Evolutionary conservation across 2,113 vertebrate genomes (phyloP).

Genomic region (Phalacrocorax aristotelis): DNA sequence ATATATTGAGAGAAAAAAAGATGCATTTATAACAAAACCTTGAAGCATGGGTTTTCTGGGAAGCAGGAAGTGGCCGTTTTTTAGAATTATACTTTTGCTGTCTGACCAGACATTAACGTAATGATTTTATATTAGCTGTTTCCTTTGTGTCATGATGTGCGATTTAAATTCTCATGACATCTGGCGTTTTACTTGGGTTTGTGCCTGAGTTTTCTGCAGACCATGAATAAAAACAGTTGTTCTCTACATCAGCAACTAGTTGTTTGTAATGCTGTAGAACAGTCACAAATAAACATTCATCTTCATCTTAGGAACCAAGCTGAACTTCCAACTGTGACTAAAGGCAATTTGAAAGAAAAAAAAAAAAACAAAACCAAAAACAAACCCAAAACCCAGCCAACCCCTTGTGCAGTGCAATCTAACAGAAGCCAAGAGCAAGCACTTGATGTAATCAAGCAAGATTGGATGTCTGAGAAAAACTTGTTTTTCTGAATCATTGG

Average conservation of each 20-base stretch:
- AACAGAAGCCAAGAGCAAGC: background rate
- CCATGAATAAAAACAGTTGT: background rate
- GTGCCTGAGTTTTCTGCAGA: background rate
- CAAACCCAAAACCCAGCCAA: no score
- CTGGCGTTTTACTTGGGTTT: slow-evolving; percentile 6
- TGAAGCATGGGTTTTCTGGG: background rate
- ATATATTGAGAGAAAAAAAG: background rate
- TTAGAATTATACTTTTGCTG: background rate
- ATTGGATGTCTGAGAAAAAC: background rate
- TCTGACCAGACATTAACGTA: background rate
- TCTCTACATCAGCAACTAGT: background rate
- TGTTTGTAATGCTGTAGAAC: background rate
- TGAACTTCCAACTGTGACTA: background rate
- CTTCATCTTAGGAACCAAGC: background rate
- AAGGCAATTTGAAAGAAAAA: background rate
- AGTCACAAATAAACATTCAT: background rate
- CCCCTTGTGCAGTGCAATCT: background rate
- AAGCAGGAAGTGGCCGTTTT: background rate
- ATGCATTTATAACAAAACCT: background rate
- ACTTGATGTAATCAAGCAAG: background rate
- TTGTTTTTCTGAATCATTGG: background rate
- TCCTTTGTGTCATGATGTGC: background rate
- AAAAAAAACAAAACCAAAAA: background rate
- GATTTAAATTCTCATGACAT: background rate
- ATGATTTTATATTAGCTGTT: background rate